phyloP scores from a whole-genome alignment of 2,113 vertebrate genomes.

The Solea senegalensis region DNA sequence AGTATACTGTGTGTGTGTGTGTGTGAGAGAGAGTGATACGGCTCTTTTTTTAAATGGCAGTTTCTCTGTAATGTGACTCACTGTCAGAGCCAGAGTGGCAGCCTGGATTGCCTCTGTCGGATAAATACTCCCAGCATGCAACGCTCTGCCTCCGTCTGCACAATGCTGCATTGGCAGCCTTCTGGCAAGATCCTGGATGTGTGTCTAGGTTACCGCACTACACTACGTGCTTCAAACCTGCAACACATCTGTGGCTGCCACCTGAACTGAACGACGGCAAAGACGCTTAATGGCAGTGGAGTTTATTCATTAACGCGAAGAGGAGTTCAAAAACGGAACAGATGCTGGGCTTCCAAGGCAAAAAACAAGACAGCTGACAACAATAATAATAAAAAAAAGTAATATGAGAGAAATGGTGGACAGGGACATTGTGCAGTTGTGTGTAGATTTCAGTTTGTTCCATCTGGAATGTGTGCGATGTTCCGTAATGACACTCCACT shows the following conservation, averaged over 20 bases:
- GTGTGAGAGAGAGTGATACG: conserved; percentile 27
- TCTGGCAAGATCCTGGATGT: conserved; percentile 64
- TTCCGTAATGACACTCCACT: conserved; percentile 46
- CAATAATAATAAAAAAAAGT: neutral
- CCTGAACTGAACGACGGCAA: conserved; percentile 17
- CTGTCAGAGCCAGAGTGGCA: conserved; percentile 71
- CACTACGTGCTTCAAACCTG: conserved; percentile 45
- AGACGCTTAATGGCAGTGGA: conserved; percentile 9
- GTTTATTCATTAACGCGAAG: conserved; percentile 12
- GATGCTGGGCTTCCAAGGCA: neutral
- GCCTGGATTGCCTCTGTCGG: conserved; percentile 70
- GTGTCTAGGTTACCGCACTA: conserved; percentile 59
- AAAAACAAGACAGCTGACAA: neutral
- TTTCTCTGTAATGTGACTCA: conserved; percentile 68
- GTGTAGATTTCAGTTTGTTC: conserved; percentile 36
- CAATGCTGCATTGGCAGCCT: conserved; percentile 74
- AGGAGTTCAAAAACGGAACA: neutral
- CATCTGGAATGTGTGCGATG: conserved; percentile 46
- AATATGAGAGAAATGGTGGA: too few species aligned
- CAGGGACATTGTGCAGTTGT: neutral
- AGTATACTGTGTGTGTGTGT: conserved; percentile 4
- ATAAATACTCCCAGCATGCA: conserved; percentile 80
- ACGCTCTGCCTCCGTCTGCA: conserved; percentile 69
- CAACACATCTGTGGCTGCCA: conserved; percentile 39
- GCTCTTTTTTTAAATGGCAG: conserved; percentile 67